phyloP scores from a whole-genome alignment of 2,888 invertebrate species.

The Caenorhabditis uteleia region DNA sequence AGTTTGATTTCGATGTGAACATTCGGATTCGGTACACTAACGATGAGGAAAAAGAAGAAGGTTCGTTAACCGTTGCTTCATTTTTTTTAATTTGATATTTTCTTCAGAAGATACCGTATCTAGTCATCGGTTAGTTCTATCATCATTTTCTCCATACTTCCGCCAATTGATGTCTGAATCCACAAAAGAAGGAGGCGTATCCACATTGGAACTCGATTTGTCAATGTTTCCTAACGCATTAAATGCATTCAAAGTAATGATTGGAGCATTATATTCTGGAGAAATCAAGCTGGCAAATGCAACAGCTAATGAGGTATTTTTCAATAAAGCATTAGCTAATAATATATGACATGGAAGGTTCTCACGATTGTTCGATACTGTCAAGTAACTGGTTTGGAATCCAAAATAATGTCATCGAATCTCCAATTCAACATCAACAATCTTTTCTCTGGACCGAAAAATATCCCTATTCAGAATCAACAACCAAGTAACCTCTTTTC shows the following conservation, averaged over 20 bases:
- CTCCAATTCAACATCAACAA: conserved; percentile 2
- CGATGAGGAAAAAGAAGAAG: conserved; percentile 15
- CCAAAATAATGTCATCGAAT: conserved; percentile 12
- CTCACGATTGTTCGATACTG: conserved; percentile 18
- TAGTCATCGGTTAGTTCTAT: conserved; percentile 53
- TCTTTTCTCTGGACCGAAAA: too few relatives aligned
- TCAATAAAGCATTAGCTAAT: background rate
- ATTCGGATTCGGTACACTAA: conserved; percentile 9
- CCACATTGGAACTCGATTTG: conserved; percentile 39
- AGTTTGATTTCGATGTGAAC: conserved; percentile 18
- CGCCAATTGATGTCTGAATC: conserved; percentile 40
- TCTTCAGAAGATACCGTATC: conserved; percentile 52
- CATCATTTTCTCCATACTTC: conserved; percentile 46
- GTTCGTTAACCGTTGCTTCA: conserved; percentile 5
- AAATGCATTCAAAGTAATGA: conserved; percentile 38
- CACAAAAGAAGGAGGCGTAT: conserved; percentile 8
- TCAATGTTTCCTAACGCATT: conserved; percentile 35
- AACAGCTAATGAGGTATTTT: too few relatives aligned
- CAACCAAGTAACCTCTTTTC: background rate
- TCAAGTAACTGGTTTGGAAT: conserved; percentile 17
- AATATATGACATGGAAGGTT: conserved; percentile 7
- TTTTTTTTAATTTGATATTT: background rate
- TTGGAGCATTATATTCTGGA: conserved; percentile 44
- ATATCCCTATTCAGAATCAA: conserved; percentile 6
- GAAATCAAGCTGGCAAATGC: conserved; percentile 35